Conservation (phyloP, 2,113 vertebrate genomes). For the Nycticorax nycticorax region DNA sequence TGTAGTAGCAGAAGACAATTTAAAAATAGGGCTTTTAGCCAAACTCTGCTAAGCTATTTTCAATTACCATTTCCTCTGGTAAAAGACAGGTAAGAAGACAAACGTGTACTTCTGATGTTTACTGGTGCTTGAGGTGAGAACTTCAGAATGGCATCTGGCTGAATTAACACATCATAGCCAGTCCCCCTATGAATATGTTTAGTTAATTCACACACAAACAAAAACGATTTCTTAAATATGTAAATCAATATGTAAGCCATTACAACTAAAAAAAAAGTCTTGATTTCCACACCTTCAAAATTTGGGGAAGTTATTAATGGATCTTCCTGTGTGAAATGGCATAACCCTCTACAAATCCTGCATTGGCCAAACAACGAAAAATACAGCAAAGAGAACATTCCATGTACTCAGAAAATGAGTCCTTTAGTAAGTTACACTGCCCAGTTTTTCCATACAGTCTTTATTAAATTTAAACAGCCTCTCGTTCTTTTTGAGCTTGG, state of each 20-base stretch:
- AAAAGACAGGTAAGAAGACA: not conserved
- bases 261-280: not conserved
- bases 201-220: not conserved
- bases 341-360: not conserved
- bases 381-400: not conserved
- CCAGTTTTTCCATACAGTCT: not conserved
- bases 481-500: not conserved
- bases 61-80: not conserved
- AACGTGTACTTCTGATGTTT: conserved; percentile 1
- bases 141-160: not conserved
- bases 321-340: not conserved
- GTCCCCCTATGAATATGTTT: not conserved
- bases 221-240: not conserved
- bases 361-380: not conserved
- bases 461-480: not conserved
- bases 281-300: not conserved
- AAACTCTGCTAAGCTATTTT: not conserved
- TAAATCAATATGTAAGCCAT: not conserved
- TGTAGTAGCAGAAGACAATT: conserved; percentile 44
- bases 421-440: not conserved
- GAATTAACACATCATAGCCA: not conserved
- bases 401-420: not conserved
- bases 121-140: not conserved
- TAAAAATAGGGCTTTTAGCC: conserved; percentile 6
- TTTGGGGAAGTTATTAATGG: not conserved